Percentiles rank a stretch among this genome's conserved stretches.
These are phyloP conservation scores for Rotaria socialis DNA, from an alignment of 2,888 invertebrate species.

Conservation along the genomic window DNA sequence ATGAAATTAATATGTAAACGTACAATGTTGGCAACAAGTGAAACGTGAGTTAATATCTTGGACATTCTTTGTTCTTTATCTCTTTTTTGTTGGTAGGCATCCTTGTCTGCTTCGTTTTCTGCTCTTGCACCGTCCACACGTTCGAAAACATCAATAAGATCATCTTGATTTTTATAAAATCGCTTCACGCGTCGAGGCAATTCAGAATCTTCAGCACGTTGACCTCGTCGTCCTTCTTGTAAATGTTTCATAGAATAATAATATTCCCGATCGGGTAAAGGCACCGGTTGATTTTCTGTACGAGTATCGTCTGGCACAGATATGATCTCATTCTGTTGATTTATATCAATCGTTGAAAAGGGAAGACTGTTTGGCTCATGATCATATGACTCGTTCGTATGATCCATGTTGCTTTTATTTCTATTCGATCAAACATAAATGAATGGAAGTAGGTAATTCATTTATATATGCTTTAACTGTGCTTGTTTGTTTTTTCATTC, in stretches of 20 bases:
- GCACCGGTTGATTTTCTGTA: no score
- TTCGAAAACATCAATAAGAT: background rate
- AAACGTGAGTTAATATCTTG: background rate
- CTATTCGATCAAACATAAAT: background rate
- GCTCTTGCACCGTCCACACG: background rate
- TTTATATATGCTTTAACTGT: no score
- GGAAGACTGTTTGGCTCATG: background rate
- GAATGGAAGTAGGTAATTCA: background rate
- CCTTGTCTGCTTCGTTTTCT: background rate
- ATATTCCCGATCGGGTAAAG: background rate
- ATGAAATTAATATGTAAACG: background rate
- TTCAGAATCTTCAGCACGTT: background rate
- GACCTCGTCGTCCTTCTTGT: background rate
- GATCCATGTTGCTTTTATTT: background rate
- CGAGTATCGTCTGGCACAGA: no score
- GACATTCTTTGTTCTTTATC: background rate
- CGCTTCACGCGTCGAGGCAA: background rate
- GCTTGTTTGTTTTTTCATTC: background rate
- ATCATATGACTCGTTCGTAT: background rate
- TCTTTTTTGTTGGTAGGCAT: background rate
- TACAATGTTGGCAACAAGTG: background rate
- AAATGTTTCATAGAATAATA: background rate
- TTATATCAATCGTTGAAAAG: background rate
- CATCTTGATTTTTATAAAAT: background rate
- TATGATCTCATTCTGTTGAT: no score